A percentile compares a stretch with the other conserved stretches of the same genome.
These are phyloP conservation scores for Andrena dorsata DNA, from an alignment of 2,888 invertebrate species.

Conservation along the genomic window DNA sequence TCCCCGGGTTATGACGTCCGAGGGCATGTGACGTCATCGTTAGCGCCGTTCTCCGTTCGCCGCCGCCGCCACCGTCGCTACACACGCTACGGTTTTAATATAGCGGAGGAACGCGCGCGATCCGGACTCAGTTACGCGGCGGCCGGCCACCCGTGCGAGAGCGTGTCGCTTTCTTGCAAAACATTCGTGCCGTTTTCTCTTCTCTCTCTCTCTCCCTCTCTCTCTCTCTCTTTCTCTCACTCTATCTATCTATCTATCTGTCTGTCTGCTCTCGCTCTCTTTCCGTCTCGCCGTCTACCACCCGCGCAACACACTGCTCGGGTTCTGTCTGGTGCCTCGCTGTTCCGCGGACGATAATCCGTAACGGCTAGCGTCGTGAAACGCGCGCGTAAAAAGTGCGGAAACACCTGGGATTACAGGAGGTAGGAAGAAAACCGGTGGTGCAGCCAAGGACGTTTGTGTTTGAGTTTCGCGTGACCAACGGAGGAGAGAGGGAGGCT, in stretches of 20 bases:
- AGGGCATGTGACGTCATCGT: conserved; percentile 76
- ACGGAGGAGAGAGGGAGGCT: conserved; percentile 33
- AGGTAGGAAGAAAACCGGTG: conserved; percentile 39
- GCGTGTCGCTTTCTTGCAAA: conserved; percentile 66
- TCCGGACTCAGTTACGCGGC: conserved; percentile 84
- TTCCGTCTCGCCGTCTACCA: conserved; percentile 6
- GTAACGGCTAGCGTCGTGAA: conserved; percentile 11
- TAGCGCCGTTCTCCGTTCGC: conserved; percentile 80
- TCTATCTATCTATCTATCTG: conserved; percentile 19
- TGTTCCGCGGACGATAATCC: conserved; percentile 20
- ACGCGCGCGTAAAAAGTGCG: conserved; percentile 25
- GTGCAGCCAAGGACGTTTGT: conserved; percentile 62
- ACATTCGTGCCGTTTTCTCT: conserved; percentile 52
- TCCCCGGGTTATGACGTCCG: conserved; percentile 79
- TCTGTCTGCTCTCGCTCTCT: neutral
- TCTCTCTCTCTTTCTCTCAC: too few relatives aligned
- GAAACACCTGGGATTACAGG: conserved; percentile 29
- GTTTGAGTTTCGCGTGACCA: conserved; percentile 63
- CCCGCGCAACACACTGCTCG: neutral
- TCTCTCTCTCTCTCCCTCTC: conserved; percentile 33
- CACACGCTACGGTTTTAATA: conserved; percentile 84
- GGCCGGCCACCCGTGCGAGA: conserved; percentile 82
- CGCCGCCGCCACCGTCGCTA: conserved; percentile 77
- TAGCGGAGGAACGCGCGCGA: conserved; percentile 82
- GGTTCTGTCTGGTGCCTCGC: neutral